A percentile compares a stretch with the other conserved stretches of the same genome.
Evolutionary conservation across 2,797 vertebrate genomes (phyloP).

Genomic region (Enteromius thamalakanensis): DNA sequence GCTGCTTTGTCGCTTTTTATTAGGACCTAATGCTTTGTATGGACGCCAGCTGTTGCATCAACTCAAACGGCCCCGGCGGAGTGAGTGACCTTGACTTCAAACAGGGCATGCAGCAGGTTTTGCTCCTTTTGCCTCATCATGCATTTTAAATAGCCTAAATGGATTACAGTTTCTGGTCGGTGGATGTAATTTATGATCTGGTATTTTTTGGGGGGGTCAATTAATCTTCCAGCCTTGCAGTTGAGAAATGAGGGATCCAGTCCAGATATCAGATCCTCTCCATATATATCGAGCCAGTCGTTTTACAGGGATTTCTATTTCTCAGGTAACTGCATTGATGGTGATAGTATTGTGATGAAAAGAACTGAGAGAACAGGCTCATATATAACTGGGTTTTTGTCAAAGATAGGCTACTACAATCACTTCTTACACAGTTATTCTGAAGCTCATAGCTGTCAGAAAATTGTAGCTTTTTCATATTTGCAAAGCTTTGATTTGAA

Average conservation of each 20-base stretch:
- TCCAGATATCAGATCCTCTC: slow-evolving; percentile 67
- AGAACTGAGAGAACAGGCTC: slow-evolving; percentile 55
- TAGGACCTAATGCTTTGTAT: slow-evolving; percentile 87
- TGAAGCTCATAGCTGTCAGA: neutral
- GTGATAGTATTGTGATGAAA: slow-evolving; percentile 61
- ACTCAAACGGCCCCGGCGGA: slow-evolving; percentile 85
- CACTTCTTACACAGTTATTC: slow-evolving; percentile 26
- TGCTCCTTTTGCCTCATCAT: slow-evolving; percentile 81
- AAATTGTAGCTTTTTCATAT: neutral
- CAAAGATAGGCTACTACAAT: slow-evolving; percentile 60
- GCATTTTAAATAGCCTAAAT: slow-evolving; percentile 84
- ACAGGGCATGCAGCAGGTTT: slow-evolving; percentile 73
- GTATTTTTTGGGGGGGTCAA: slow-evolving; percentile 62
- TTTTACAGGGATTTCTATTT: slow-evolving; percentile 34
- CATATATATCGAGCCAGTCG: slow-evolving; percentile 60
- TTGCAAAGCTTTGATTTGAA: slow-evolving; percentile 8
- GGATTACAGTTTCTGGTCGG: slow-evolving; percentile 77
- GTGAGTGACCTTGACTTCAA: slow-evolving; percentile 94
- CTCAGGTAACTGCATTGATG: slow-evolving; percentile 50
- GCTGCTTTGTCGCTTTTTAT: slow-evolving; percentile 87
- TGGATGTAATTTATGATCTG: slow-evolving; percentile 75
- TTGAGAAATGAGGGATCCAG: slow-evolving; percentile 63
- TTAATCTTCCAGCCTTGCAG: slow-evolving; percentile 66
- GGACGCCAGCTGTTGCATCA: slow-evolving; percentile 94
- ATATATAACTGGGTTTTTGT: slow-evolving; percentile 42